These are phyloP conservation scores for Machimus atricapillus DNA, from an alignment of 2,888 invertebrate species.

Conservation along the genomic window DNA sequence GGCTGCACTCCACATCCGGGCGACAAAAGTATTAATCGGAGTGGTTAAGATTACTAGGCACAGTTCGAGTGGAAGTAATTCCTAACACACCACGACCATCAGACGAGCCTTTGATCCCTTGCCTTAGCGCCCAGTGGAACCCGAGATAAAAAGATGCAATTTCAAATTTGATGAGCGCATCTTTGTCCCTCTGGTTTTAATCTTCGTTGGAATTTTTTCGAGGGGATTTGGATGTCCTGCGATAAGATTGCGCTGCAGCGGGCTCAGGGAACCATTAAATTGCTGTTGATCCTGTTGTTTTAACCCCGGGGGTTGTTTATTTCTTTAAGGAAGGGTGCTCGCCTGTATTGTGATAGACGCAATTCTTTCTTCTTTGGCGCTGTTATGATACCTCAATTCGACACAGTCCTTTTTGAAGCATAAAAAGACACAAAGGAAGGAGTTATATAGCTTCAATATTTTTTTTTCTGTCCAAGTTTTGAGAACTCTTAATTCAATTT, in stretches of 20 bases:
- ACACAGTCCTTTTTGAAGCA: background rate
- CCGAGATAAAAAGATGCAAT: constrained; percentile 24
- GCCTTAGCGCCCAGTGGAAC: background rate
- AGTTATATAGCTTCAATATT: background rate
- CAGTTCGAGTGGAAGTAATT: constrained; percentile 25
- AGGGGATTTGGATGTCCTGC: background rate
- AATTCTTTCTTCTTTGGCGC: background rate
- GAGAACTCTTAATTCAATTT: background rate
- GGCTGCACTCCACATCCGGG: constrained; percentile 19
- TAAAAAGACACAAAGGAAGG: background rate
- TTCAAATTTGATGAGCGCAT: constrained; percentile 20
- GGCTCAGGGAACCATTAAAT: background rate
- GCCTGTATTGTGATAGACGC: background rate
- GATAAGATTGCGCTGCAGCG: background rate
- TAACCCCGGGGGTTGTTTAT: background rate
- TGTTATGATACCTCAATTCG: background rate
- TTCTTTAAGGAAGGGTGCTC: background rate
- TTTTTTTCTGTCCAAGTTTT: background rate
- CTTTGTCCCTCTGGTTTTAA: background rate
- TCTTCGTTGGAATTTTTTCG: constrained; percentile 17
- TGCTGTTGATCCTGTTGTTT: background rate
- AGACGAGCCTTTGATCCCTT: constrained; percentile 1
- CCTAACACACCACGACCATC: constrained; percentile 10
- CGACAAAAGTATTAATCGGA: constrained; percentile 33
- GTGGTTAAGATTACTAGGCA: constrained; percentile 17